These are phyloP conservation scores for Notechis scutatus DNA, from an alignment of 2,113 vertebrate genomes.

Conservation along the genomic window DNA sequence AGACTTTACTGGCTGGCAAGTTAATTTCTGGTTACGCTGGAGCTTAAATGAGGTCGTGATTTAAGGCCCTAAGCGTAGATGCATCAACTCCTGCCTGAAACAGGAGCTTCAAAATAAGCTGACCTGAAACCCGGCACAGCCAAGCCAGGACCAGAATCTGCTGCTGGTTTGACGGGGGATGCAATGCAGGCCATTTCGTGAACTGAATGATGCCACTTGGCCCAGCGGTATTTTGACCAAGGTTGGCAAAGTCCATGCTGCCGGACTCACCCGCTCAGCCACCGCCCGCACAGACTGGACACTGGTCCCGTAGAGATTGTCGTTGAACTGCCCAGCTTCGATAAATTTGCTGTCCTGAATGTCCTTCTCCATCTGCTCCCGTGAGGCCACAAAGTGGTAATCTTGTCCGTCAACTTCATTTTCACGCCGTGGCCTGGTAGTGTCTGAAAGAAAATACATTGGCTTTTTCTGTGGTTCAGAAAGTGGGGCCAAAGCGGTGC, in stretches of 20 bases:
- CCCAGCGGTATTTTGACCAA: background rate
- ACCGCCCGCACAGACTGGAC: conserved; percentile 95
- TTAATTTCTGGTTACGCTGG: background rate
- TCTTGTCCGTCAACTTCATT: conserved; percentile 96
- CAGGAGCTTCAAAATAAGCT: background rate
- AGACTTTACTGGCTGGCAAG: background rate
- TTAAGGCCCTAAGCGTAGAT: background rate
- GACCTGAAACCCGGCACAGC: background rate
- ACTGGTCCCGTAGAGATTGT: conserved; percentile 97
- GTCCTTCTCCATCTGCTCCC: conserved; percentile 98
- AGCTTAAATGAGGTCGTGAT: background rate
- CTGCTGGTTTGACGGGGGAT: background rate
- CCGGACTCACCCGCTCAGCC: conserved; percentile 85
- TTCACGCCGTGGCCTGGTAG: conserved; percentile 90
- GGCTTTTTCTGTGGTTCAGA: background rate
- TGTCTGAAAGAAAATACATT: conserved; percentile 72
- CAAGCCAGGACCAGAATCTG: background rate
- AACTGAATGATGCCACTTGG: too few relatives aligned
- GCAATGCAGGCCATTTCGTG: background rate
- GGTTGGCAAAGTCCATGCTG: background rate
- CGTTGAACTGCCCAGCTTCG: conserved; percentile 96
- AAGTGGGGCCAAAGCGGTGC: background rate
- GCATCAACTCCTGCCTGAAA: background rate
- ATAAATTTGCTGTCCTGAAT: conserved; percentile 99
- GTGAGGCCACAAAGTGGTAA: conserved; percentile 92